Evolutionary conservation across 2,888 invertebrate species (phyloP).

Genomic region (Trachelus tabidus): DNA sequence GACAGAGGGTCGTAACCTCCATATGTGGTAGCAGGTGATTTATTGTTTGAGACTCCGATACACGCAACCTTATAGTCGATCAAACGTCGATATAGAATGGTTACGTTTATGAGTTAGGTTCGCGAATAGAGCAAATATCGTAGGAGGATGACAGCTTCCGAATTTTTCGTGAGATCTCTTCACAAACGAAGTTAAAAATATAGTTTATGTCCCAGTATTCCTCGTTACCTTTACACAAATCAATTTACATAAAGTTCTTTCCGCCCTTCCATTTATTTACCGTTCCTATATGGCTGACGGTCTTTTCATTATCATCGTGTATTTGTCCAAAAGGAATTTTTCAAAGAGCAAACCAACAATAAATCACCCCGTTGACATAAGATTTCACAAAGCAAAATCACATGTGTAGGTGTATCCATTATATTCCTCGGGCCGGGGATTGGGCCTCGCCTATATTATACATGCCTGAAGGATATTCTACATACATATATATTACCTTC

Average conservation of each 20-base stretch:
- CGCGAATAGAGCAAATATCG: background rate
- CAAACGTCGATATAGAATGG: background rate
- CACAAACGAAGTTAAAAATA: background rate
- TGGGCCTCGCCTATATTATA: background rate
- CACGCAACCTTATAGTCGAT: background rate
- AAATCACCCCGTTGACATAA: background rate
- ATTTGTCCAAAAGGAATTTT: background rate
- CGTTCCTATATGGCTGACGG: background rate
- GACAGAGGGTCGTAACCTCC: background rate
- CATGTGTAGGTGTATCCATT: background rate
- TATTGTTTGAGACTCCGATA: background rate
- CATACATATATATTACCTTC: background rate
- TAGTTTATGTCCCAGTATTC: background rate
- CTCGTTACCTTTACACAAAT: background rate
- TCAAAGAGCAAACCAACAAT: background rate
- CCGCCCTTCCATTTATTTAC: background rate
- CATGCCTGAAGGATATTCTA: background rate
- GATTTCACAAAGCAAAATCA: background rate
- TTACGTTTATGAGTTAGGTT: background rate
- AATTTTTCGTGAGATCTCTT: background rate
- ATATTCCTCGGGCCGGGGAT: background rate
- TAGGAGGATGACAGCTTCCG: background rate
- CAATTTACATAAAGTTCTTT: no score
- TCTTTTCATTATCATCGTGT: background rate
- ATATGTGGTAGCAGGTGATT: background rate